phyloP scores from a whole-genome alignment of 1,140 invertebrate species.

The Trichonephila clavata region DNA sequence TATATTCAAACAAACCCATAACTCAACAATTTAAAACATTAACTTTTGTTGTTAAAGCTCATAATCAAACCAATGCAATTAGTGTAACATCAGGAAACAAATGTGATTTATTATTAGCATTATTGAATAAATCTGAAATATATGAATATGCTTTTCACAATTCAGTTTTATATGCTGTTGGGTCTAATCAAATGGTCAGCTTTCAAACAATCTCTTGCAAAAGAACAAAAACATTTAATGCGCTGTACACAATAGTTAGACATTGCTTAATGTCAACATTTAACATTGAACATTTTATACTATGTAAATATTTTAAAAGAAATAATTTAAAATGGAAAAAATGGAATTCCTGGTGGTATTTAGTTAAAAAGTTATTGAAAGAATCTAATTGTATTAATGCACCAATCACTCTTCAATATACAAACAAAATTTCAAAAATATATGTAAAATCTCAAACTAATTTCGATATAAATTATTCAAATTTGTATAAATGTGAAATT shows the following conservation, averaged over 20 bases:
- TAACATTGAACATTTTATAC: neutral
- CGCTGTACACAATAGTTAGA: neutral
- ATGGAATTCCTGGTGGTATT: conserved; percentile 34
- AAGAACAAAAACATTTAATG: conserved; percentile 17
- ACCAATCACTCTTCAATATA: neutral
- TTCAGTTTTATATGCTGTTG: conserved; percentile 21
- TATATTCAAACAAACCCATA: neutral
- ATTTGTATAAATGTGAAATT: conserved; percentile 50
- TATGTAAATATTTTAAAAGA: conserved; percentile 19
- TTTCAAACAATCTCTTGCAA: no score
- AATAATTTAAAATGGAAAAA: conserved; percentile 33
- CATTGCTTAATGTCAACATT: neutral
- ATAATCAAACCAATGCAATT: neutral
- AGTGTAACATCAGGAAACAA: neutral
- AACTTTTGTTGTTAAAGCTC: conserved; percentile 3
- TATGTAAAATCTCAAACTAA: neutral
- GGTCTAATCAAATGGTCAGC: neutral
- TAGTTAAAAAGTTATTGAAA: neutral
- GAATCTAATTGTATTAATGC: neutral
- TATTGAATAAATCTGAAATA: neutral
- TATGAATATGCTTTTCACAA: conserved; percentile 1
- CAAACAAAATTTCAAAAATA: neutral
- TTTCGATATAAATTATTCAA: neutral
- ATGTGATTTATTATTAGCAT: neutral
- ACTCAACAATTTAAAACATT: neutral